Evolutionary conservation across 2,888 invertebrate species (phyloP).

Genomic region (Scaeva pyrastri): DNA sequence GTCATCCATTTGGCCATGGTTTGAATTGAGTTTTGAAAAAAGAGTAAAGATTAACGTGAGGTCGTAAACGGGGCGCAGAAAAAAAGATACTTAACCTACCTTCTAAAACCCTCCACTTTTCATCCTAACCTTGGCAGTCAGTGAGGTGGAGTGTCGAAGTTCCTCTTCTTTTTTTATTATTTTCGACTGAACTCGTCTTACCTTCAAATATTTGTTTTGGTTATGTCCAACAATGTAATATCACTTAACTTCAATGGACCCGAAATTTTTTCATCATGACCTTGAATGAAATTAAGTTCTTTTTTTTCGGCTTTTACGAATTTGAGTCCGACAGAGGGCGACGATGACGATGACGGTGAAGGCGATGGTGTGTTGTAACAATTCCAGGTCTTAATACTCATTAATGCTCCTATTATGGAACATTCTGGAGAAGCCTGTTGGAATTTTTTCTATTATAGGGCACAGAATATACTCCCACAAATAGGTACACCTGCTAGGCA

Average conservation of each 20-base stretch:
- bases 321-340: background rate
- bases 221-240: slow-evolving; percentile 10
- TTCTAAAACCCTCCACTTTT: background rate
- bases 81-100: background rate
- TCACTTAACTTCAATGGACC: slow-evolving; percentile 19
- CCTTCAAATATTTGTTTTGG: slow-evolving; percentile 10
- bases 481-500: background rate
- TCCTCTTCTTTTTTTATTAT: background rate
- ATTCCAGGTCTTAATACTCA: background rate
- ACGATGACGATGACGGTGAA: too few relatives aligned
- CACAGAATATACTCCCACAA: background rate
- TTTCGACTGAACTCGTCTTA: background rate
- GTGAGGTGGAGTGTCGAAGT: background rate
- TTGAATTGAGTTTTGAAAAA: background rate
- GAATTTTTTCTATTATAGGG: background rate
- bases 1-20: background rate
- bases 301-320: background rate
- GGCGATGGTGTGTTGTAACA: background rate
- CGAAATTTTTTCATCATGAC: background rate
- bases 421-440: background rate
- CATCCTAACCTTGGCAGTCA: background rate
- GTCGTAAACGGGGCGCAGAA: background rate
- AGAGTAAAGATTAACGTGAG: background rate
- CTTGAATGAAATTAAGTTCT: slow-evolving; percentile 1
- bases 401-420: background rate